phyloP scores from a whole-genome alignment of 2,888 invertebrate species.

The Archaeoteleia sp. region DNA sequence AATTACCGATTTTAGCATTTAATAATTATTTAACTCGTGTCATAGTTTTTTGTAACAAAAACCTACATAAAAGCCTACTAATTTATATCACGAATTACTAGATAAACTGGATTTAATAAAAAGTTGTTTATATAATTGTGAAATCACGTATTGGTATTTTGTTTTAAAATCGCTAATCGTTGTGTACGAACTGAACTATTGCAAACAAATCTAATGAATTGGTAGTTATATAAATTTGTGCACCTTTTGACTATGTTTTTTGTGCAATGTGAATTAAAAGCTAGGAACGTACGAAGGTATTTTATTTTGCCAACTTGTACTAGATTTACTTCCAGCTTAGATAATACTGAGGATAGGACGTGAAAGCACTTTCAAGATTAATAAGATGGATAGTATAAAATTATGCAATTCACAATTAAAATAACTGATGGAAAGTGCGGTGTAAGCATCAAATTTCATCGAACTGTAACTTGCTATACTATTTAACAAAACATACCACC shows the following conservation, averaged over 20 bases:
- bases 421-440: slow-evolving; percentile 6
- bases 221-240: background rate
- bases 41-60: no score
- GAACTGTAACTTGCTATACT: no score
- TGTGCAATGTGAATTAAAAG: background rate
- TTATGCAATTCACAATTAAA: slow-evolving; percentile 64
- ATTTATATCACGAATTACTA: slow-evolving; percentile 26
- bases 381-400: slow-evolving; percentile 65
- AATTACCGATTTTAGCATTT: no score
- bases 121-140: slow-evolving; percentile 12
- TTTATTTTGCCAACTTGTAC: slow-evolving; percentile 32
- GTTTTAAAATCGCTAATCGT: slow-evolving; percentile 11
- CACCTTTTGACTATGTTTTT: background rate
- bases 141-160: slow-evolving; percentile 19
- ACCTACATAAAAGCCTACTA: slow-evolving; percentile 31
- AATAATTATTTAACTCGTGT: no score
- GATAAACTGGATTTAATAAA: slow-evolving; percentile 16
- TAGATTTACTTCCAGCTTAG: slow-evolving; percentile 67
- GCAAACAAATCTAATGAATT: slow-evolving; percentile 7
- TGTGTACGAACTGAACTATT: slow-evolving; percentile 3
- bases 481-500: no score
- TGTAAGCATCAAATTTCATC: no score
- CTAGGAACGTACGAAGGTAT: slow-evolving; percentile 20
- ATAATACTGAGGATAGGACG: slow-evolving; percentile 59
- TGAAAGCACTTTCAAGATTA: slow-evolving; percentile 66